A percentile compares a stretch with the other conserved stretches of the same genome.
Conservation (phyloP, 2,113 vertebrate genomes). For the Cochlearius cochlearius region DNA sequence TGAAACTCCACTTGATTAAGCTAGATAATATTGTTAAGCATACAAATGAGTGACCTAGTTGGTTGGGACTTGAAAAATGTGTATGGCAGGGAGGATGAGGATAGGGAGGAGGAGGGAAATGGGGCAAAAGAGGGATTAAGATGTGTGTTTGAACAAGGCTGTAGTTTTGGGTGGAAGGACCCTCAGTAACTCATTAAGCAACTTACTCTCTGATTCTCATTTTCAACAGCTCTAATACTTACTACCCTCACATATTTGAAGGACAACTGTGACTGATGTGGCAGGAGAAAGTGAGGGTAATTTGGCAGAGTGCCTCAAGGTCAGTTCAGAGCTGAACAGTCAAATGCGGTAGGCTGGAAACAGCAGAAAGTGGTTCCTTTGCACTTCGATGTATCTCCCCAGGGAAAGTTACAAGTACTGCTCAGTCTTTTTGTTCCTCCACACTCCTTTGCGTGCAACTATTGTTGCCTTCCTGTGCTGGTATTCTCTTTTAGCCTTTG, state of each 20-base stretch:
- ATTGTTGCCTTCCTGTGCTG: background rate
- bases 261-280: background rate
- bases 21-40: background rate
- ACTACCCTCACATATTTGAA: background rate
- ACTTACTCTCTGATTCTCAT: background rate
- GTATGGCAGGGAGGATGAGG: background rate
- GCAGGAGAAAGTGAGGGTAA: background rate
- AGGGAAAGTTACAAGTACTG: background rate
- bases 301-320: background rate
- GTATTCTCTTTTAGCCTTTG: background rate
- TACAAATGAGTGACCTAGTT: background rate
- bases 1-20: background rate
- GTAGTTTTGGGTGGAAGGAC: background rate
- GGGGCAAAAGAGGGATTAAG: background rate
- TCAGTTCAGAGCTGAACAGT: background rate
- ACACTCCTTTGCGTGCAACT: background rate
- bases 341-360: background rate
- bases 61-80: background rate
- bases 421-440: background rate
- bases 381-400: background rate
- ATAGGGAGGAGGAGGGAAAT: background rate
- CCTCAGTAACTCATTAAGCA: slow-evolving; percentile 12
- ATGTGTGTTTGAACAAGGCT: background rate
- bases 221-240: background rate
- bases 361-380: background rate